Evolutionary conservation across 2,888 invertebrate genomes (phyloP).

Genomic region (Drosophila atroscutellata): DNA sequence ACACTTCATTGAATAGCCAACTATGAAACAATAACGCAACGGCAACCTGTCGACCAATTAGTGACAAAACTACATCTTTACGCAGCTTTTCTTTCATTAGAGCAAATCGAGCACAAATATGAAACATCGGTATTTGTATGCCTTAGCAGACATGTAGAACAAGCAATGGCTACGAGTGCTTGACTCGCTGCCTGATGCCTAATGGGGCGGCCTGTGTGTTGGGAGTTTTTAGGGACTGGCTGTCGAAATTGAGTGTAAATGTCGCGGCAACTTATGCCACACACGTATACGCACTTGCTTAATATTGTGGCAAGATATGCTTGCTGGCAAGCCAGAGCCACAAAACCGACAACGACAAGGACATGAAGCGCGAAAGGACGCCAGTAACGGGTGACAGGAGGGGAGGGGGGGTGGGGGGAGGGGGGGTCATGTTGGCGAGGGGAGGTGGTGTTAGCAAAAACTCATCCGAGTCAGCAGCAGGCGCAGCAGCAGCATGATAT

Average conservation of each 20-base stretch:
- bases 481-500: slow-evolving; percentile 31
- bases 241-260: slow-evolving; percentile 68
- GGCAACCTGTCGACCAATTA: slow-evolving; percentile 33
- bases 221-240: slow-evolving; percentile 7
- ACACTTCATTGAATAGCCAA: not conserved
- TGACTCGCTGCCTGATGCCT: slow-evolving; percentile 12
- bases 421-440: not conserved
- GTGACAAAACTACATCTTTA: slow-evolving; percentile 12
- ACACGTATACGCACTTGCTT: slow-evolving; percentile 77
- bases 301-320: slow-evolving; percentile 66
- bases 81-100: slow-evolving; percentile 5
- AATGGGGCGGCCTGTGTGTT: slow-evolving; percentile 5
- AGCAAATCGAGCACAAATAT: slow-evolving; percentile 16
- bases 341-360: slow-evolving; percentile 40
- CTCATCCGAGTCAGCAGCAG: slow-evolving; percentile 62
- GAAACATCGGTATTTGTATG: slow-evolving; percentile 46
- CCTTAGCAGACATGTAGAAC: slow-evolving; percentile 34
- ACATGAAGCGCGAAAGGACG: slow-evolving; percentile 22
- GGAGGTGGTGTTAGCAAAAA: slow-evolving; percentile 1
- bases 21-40: not conserved
- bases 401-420: not conserved
- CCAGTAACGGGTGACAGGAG: not conserved
- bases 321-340: slow-evolving; percentile 34
- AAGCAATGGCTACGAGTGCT: slow-evolving; percentile 28
- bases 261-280: slow-evolving; percentile 76